Conservation (phyloP, 2,888 invertebrate genomes). For the Coelopa pilipes region DNA sequence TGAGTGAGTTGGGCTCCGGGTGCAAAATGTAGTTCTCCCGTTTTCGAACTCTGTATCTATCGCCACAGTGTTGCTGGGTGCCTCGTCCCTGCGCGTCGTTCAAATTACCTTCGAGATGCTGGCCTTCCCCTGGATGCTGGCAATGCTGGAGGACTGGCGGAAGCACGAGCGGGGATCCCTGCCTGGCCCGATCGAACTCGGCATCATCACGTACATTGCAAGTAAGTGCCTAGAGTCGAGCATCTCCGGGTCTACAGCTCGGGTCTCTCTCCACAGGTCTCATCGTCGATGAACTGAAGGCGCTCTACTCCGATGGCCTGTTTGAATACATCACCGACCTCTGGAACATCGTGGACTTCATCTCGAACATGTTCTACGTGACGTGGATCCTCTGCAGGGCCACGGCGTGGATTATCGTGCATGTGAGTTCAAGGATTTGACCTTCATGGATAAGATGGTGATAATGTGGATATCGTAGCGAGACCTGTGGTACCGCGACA, state of each 20-base stretch:
- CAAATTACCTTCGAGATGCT: conserved; percentile 82
- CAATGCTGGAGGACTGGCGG: conserved; percentile 81
- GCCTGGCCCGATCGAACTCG: conserved; percentile 83
- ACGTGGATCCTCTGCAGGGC: conserved; percentile 90
- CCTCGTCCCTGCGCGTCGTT: conserved; percentile 93
- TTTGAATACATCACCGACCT: conserved; percentile 92
- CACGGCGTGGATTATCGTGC: conserved; percentile 88
- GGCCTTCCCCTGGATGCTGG: conserved; percentile 80
- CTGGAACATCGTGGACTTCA: conserved; percentile 98
- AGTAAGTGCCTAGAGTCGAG: conserved; percentile 70
- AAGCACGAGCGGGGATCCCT: conserved; percentile 80
- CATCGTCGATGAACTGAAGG: conserved; percentile 92
- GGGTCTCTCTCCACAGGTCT: conserved; percentile 74
- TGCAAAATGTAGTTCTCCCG: not conserved
- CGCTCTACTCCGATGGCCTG: conserved; percentile 90
- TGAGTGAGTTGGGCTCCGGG: conserved; percentile 79
- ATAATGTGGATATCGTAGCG: conserved; percentile 67
- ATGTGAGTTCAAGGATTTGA: conserved; percentile 72
- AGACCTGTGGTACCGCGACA: conserved; percentile 74
- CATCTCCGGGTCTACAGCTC: too few relatives aligned
- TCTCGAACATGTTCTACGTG: conserved; percentile 95
- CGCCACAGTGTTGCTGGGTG: conserved; percentile 82
- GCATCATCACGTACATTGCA: conserved; percentile 87
- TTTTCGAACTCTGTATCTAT: too few relatives aligned
- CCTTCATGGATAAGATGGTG: not conserved